Conservation (phyloP, 2,888 invertebrate species). For the Liopterus haemorrhoidalis region DNA sequence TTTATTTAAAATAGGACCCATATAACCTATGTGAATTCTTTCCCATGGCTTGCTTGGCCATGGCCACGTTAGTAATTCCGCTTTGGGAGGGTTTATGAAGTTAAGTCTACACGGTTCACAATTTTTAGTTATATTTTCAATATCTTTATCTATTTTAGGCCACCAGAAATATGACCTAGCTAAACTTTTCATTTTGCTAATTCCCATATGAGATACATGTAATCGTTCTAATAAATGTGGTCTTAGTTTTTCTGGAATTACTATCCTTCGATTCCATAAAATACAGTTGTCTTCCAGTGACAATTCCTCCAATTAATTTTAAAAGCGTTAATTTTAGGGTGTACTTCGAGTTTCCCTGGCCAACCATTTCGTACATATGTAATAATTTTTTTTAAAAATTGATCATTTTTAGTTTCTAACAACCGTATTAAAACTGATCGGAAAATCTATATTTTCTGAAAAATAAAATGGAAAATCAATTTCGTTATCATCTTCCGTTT, state of each 20-base stretch:
- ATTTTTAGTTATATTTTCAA: slow-evolving; percentile 10
- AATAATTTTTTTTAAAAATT: background rate
- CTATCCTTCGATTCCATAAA: too few species aligned
- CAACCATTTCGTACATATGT: slow-evolving; percentile 15
- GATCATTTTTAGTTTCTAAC: background rate
- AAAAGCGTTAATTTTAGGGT: too few species aligned
- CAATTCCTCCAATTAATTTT: too few species aligned
- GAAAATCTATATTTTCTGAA: background rate
- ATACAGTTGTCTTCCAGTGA: too few species aligned
- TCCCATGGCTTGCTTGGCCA: slow-evolving; percentile 27
- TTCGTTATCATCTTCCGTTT: slow-evolving; percentile 25
- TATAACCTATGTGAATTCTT: slow-evolving; percentile 29
- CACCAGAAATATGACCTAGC: slow-evolving; percentile 27
- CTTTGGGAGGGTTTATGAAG: slow-evolving; percentile 15
- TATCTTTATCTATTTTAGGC: slow-evolving; percentile 25
- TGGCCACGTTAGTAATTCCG: slow-evolving; percentile 21
- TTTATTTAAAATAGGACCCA: slow-evolving; percentile 23
- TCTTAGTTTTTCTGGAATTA: background rate
- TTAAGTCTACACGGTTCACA: slow-evolving; percentile 21
- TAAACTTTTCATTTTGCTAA: slow-evolving; percentile 22
- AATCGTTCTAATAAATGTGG: slow-evolving; percentile 15
- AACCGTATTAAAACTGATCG: background rate
- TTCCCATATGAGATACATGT: slow-evolving; percentile 20
- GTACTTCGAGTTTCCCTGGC: slow-evolving; percentile 14
- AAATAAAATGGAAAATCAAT: slow-evolving; percentile 13